A percentile compares a stretch with the other conserved stretches of the same genome.
These are phyloP conservation scores for Platalea minor DNA, from an alignment of 2,797 vertebrate species.

Conservation along the genomic window DNA sequence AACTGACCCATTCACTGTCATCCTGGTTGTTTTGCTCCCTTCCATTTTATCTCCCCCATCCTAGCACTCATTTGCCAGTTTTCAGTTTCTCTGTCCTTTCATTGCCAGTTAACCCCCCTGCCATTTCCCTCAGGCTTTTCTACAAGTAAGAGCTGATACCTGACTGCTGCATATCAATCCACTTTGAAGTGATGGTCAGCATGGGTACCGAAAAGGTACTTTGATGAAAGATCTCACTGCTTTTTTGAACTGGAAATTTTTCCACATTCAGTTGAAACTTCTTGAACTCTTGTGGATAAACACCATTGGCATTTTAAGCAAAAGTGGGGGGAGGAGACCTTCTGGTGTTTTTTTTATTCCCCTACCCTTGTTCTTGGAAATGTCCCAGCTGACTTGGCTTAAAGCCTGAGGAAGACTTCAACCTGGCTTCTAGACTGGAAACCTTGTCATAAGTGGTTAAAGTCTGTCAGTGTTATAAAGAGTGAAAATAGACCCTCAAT, in stretches of 20 bases:
- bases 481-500: neutral
- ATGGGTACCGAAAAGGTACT: neutral
- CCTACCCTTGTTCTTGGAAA: neutral
- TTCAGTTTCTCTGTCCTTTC: neutral
- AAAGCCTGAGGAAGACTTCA: neutral
- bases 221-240: neutral
- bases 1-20: fast-evolving
- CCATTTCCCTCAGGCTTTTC: neutral
- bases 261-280: neutral
- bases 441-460: neutral
- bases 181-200: neutral
- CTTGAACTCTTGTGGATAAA: neutral
- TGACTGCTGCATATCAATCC: fast-evolving
- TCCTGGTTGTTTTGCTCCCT: neutral
- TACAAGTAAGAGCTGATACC: neutral
- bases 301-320: neutral
- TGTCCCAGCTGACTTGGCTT: neutral
- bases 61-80: neutral
- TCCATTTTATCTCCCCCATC: neutral
- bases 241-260: neutral
- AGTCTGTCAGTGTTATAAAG: neutral
- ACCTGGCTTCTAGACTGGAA: neutral
- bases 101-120: neutral
- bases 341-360: neutral
- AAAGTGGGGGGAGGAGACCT: neutral